Base-by-base conservation (phyloP, 2,888 invertebrate genomes). In the Stramonita haemastoma region DNA sequence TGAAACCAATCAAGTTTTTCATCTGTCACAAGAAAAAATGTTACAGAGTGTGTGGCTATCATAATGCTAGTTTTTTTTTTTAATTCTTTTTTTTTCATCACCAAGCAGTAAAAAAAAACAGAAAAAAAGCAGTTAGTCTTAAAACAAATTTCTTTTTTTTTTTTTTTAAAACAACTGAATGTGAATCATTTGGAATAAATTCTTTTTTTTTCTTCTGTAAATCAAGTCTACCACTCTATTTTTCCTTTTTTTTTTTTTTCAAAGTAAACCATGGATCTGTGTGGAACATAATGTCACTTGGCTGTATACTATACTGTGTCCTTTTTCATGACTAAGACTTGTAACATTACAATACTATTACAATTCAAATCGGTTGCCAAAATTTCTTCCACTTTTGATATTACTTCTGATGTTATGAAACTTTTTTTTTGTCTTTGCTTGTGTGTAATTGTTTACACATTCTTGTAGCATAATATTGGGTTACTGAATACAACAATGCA, bases 401-500 rank as follows among this genome's bases (percentile, higher is more conserved):
- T 36, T 22, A 22, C 36, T 83, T 36, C 46, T 83, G 81, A 83
- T 83, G 19, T 83, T 46, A 46, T 46, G 46, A 46, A 46, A 46
- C 46, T 46, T 46, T 46, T 46, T 83, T 83, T 46, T 4, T 57
- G 8, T 56, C 22, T 36, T 29, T 56, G 57, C 57, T 29, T 85
- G 57, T 86, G 86, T 66, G 56, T 34, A 22, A 57, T n/a, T 86
- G 34, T 57, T 66, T 66, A 86, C 86, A 86, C 86, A 86, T 86
- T 57, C 34, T 66, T 86, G 86, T 86, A 86, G 86, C 86, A 86
- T 86, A 60, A 86, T 86, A 66, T 66, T 86, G 86, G 66, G 57
- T 86, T 60, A 86, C 22, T 60, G n/a, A 86, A 86, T 66, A 86
- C 60, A 86, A 86, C 81, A 60, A 86, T 86, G 86, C 86, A 86